phyloP scores from a whole-genome alignment of 2,797 vertebrate genomes.

The Crax fasciolata region DNA sequence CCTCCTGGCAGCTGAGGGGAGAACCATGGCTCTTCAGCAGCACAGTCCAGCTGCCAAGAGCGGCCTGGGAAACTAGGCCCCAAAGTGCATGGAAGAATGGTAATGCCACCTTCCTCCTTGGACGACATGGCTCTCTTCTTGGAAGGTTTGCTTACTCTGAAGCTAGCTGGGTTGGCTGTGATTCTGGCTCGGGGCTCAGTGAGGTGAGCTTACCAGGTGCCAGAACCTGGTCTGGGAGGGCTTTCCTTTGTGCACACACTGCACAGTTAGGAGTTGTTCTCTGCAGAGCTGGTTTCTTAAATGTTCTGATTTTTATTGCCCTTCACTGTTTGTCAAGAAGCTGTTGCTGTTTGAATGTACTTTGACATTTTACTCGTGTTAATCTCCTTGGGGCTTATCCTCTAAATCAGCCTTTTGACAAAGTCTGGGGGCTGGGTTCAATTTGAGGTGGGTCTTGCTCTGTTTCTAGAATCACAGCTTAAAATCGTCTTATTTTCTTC shows the following conservation, averaged over 20 bases:
- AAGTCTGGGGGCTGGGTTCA: conserved; percentile 41
- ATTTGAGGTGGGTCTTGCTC: background rate
- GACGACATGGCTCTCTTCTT: background rate
- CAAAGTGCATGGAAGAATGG: background rate
- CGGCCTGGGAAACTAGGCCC: background rate
- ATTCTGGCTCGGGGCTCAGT: background rate
- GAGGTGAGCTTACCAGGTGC: background rate
- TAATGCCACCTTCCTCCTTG: rapidly evolving
- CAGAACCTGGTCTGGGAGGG: background rate
- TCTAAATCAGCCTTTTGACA: conserved; percentile 26
- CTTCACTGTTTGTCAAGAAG: conserved; percentile 50
- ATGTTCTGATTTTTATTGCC: background rate
- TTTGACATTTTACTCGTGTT: conserved; percentile 54
- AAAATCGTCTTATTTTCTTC: conserved; percentile 45
- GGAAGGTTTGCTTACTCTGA: background rate
- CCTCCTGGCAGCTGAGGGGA: background rate
- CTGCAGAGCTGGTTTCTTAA: background rate
- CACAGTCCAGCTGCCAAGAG: background rate
- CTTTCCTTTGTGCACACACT: background rate
- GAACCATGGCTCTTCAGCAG: background rate
- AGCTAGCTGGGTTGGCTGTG: background rate
- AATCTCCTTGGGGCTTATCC: conserved; percentile 29
- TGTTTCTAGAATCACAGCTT: conserved; percentile 47
- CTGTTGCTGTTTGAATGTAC: conserved; percentile 51
- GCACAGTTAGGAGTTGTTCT: background rate